Percentiles rank a stretch among this genome's conserved stretches.
Evolutionary conservation across 1,140 invertebrate genomes (phyloP).

Genomic region (Cotesia glomerata): DNA sequence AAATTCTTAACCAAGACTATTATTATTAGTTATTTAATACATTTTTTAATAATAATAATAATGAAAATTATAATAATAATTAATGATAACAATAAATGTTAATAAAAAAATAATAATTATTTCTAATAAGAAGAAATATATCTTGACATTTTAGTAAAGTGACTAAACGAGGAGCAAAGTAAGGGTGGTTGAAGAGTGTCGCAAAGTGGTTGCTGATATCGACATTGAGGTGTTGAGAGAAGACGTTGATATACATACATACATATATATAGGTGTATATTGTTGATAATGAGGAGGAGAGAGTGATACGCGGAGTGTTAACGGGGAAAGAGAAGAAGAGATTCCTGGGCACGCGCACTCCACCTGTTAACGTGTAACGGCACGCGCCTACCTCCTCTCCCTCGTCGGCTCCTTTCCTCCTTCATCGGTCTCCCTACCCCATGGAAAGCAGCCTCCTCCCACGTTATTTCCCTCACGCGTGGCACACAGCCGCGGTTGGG

Average conservation of each 20-base stretch:
- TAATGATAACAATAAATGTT: no score
- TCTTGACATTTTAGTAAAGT: not conserved
- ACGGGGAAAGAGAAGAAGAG: constrained; percentile 29
- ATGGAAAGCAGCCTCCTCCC: constrained; percentile 28
- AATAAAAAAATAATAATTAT: no score
- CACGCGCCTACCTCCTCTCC: constrained; percentile 55
- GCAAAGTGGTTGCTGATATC: constrained; percentile 13
- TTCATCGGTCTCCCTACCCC: constrained; percentile 38
- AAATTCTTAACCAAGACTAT: no score
- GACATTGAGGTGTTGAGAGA: constrained; percentile 6
- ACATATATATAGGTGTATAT: constrained; percentile 4
- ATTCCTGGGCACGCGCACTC: constrained; percentile 61
- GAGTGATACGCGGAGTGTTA: not conserved
- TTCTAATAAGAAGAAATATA: no score
- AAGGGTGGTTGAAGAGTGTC: constrained; percentile 4
- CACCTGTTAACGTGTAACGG: constrained; percentile 60
- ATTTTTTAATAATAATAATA: no score
- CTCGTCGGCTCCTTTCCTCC: constrained; percentile 27
- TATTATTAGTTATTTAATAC: not conserved
- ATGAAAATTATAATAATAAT: no score
- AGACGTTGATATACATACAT: not conserved
- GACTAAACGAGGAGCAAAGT: constrained; percentile 1
- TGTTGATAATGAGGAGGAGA: not conserved
- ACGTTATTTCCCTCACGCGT: constrained; percentile 48
- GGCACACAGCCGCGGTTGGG: constrained; percentile 42